Conservation (phyloP, 2,113 vertebrate genomes). For the Pteropus alecto region DNA sequence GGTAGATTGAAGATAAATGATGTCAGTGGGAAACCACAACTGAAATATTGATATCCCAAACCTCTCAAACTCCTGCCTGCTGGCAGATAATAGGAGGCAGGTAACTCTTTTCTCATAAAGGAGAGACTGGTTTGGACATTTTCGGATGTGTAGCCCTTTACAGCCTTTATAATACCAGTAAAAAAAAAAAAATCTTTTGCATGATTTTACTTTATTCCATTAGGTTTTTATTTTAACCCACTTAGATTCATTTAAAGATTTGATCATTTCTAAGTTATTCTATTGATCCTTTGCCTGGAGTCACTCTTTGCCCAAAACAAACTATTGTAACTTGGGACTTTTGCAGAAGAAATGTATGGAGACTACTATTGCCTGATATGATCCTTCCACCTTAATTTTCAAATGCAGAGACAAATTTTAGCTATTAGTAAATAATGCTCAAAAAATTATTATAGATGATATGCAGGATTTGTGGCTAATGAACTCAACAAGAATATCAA, state of each 20-base stretch:
- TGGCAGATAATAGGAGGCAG: fast-evolving
- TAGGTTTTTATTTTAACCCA: not conserved
- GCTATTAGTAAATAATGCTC: not conserved
- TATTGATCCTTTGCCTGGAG: not conserved
- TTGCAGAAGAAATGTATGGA: not conserved
- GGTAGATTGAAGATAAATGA: not conserved
- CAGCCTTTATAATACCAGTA: too few species aligned
- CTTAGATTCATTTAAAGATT: not conserved
- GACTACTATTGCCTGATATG: not conserved
- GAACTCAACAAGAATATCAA: not conserved
- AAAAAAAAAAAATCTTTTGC: not conserved
- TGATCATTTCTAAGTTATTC: not conserved
- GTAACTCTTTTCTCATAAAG: not conserved
- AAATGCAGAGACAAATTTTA: not conserved
- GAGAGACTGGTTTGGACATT: not conserved
- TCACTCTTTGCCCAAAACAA: not conserved
- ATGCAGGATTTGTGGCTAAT: not conserved
- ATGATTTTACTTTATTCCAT: not conserved
- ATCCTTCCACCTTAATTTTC: not conserved
- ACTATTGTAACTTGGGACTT: not conserved
- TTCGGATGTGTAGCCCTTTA: not conserved
- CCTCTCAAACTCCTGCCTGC: not conserved
- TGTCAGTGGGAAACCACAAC: not conserved
- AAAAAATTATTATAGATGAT: not conserved
- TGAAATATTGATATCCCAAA: not conserved